Evolutionary conservation across 2,113 vertebrate species (phyloP), one percentile per base, ranked within the genome.

Genomic region (Trinectes maculatus): DNA sequence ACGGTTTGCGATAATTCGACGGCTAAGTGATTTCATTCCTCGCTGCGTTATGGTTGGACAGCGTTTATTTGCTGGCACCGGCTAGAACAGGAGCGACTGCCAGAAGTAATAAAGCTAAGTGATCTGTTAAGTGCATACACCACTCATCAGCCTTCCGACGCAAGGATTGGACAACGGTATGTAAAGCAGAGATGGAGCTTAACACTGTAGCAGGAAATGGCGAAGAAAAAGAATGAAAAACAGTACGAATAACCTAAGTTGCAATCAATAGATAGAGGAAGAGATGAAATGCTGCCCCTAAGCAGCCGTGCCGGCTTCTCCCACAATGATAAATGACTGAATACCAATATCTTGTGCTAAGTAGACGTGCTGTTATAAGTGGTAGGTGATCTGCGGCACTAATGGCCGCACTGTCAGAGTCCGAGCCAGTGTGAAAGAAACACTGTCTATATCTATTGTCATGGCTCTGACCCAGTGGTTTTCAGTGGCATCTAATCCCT

Each of bases 71-170:
- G 77, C 72, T 85, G 77, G 79, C 67, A 62, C 58, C 8, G 60
- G 61, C 15, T 28, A 5, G 72, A 80, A 60, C 33, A 29, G 61
- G 60, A 63, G 79, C 71, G 19, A 29, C 77, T 77, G 84, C 84
- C 83, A 85, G 52, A 77, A 54, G 77, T 79, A 84, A 88, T 85
- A 78, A 82, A 84, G 82, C 73, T 78, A 83, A 86, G 79, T 86
- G 84, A 79, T 79, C 68, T 75, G 82, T 86, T 71, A 79, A 81
- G 79, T 71, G 67, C 72, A 51, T 4, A 25, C 58, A 31, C 70
- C 49, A 9, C 60, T 83, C 77, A 81, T 74, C 76, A 67, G 63
- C 28, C 33, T 61, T 42, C 21, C 29, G 51, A 76, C 57, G 22
- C 26, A 74, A 74, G 49, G 44, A 21, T 4, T 43, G 52, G 31